Evolutionary conservation across 2,113 vertebrate genomes (phyloP), one percentile per base, ranked within the genome.

Genomic region (Burhinus bistriatus): DNA sequence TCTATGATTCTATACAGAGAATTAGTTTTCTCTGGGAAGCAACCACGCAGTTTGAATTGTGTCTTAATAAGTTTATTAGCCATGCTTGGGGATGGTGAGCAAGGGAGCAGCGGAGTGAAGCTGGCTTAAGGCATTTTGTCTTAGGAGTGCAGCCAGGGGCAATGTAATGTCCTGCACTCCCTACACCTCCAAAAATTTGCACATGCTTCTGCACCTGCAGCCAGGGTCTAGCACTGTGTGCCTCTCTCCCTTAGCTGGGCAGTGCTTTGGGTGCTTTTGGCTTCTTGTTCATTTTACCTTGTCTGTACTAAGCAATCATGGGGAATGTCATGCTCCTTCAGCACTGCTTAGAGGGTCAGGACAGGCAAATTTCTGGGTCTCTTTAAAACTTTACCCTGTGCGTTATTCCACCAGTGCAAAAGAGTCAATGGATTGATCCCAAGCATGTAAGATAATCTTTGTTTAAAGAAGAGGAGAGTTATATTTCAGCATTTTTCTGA

Each of bases 401-500:
- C 1, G 0, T 61, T 89, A 52, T 61, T 76, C 36, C 29, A 66
- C 47, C 38, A 69, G 36, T n/a, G 77, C 44, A 72, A 76, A 52
- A 87, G 34, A 96, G 42, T 61, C 40, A 42, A 26, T 18, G 51
- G 91, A 51, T 62, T 85, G 87, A 90, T 91, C 89, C 83, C 89
- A 95, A 94, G 73, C 3, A 1, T 90, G 96, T 95, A 97, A 97
- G 75, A 83, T 40, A 89, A 95, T 93, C 94, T 96, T 80, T 95
- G 93, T 95, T 95, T 96, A 89, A 93, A 94, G 81, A 84, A 91
- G 73, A 82, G 47, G 20, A 76, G 84, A 93, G 54, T 95, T 95
- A 47, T n/a, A 93, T 82, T 96, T 96, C 96, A 96, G 45, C 89
- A 87, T 97, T 96, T 96, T 97, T 95, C 61, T 97, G 75, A 87